These are phyloP conservation scores for Aulostomus chinensis DNA, from an alignment of 2,797 vertebrate species.

Conservation along the genomic window DNA sequence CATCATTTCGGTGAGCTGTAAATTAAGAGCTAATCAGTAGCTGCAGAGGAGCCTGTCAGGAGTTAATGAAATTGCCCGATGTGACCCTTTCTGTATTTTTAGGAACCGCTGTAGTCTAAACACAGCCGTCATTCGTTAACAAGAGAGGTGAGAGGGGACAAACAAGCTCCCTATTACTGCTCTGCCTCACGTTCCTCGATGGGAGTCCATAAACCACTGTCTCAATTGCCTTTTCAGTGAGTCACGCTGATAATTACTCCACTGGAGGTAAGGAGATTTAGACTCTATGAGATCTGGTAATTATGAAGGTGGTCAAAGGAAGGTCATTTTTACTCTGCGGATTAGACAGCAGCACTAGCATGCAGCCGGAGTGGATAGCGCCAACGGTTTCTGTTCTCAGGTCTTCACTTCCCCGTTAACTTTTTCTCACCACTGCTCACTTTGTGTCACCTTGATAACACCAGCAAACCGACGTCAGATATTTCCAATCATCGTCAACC, in stretches of 20 bases:
- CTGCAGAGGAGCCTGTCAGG: conserved; percentile 14
- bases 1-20: conserved; percentile 19
- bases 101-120: conserved; percentile 44
- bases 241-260: conserved; percentile 77
- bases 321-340: conserved; percentile 74
- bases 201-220: conserved; percentile 72
- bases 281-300: conserved; percentile 69
- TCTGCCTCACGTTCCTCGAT: conserved; percentile 63
- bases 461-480: not conserved
- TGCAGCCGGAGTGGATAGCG: conserved; percentile 52
- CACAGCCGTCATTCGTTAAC: conserved; percentile 51
- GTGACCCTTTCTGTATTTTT: conserved; percentile 46
- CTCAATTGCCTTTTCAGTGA: conserved; percentile 77
- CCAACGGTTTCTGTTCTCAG: conserved; percentile 27
- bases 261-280: conserved; percentile 76
- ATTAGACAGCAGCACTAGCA: conserved; percentile 54
- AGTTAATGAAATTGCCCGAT: conserved; percentile 37
- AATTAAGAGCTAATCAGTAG: conserved; percentile 28
- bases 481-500: conserved; percentile 2
- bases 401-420: conserved; percentile 21
- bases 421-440: conserved; percentile 25
- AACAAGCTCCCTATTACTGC: conserved; percentile 68
- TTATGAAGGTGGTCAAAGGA: conserved; percentile 76
- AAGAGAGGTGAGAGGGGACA: conserved; percentile 57
- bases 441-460: conserved; percentile 19